These are phyloP conservation scores for Crotalus horridus DNA, from an alignment of 2,113 vertebrate species.

Conservation along the genomic window DNA sequence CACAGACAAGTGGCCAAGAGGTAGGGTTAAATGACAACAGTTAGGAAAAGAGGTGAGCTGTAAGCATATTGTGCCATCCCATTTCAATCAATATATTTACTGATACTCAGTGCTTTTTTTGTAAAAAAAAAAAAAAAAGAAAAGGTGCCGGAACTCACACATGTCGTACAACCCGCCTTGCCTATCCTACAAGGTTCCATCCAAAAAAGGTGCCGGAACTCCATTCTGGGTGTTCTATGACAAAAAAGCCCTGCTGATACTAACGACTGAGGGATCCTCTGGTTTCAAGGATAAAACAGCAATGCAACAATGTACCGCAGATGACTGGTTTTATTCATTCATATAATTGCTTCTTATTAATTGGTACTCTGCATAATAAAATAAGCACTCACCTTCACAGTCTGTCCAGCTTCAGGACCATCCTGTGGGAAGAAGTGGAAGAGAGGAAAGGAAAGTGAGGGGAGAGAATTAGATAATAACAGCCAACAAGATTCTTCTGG, in stretches of 20 bases:
- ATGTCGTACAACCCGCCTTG: no score
- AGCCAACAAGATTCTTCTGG: conserved; percentile 46
- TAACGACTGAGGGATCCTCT: conserved; percentile 45
- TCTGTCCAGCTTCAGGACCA: conserved; percentile 90
- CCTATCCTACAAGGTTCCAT: no score
- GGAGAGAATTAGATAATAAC: conserved; percentile 56
- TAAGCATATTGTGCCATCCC: conserved; percentile 44
- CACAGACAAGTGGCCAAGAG: not conserved
- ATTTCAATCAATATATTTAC: conserved; percentile 60
- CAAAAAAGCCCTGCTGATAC: not conserved
- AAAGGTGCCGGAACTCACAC: no score
- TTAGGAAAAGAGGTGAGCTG: conserved; percentile 24
- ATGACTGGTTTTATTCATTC: conserved; percentile 59
- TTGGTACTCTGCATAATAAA: conserved; percentile 66
- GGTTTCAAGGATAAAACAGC: conserved; percentile 55
- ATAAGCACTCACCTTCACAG: conserved; percentile 89
- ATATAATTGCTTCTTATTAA: conserved; percentile 63
- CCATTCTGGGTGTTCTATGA: no score
- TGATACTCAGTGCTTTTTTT: not conserved
- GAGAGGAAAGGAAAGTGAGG: not conserved
- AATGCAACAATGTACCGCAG: conserved; percentile 47
- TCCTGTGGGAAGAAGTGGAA: conserved; percentile 70
- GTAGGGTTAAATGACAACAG: not conserved
- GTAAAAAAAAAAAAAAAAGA: no score
- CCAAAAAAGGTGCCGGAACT: no score